Conservation (phyloP, 2,113 vertebrate genomes). For the Ciconia boyciana region DNA sequence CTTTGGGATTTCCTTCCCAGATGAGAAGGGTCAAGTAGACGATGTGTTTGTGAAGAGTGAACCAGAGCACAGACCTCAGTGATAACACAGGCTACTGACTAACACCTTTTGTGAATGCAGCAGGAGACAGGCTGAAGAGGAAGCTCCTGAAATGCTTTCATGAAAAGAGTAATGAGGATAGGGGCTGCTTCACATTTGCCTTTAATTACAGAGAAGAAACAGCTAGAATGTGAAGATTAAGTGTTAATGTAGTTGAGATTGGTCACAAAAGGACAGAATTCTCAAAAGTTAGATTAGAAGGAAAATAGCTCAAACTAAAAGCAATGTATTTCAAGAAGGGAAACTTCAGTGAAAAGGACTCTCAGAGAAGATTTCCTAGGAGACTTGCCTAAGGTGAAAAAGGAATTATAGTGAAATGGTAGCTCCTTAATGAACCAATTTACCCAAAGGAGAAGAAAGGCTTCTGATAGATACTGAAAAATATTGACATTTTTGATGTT, state of each 20-base stretch:
- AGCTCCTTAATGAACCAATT: background rate
- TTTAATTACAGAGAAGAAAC: background rate
- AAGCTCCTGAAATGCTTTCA: background rate
- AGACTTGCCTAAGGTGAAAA: background rate
- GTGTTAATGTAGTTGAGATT: background rate
- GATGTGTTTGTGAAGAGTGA: background rate
- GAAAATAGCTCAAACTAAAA: background rate
- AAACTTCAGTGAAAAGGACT: background rate
- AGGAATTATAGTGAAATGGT: background rate
- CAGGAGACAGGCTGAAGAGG: background rate
- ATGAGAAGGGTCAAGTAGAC: background rate
- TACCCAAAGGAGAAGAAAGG: background rate
- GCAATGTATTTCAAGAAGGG: background rate
- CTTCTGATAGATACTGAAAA: background rate
- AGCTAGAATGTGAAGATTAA: background rate
- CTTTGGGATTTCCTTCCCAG: background rate
- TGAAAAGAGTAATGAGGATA: background rate
- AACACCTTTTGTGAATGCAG: background rate
- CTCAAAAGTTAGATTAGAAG: background rate
- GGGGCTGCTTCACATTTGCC: background rate
- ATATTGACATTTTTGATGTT: background rate
- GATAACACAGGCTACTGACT: background rate
- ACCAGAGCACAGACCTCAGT: background rate
- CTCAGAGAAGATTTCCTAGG: background rate
- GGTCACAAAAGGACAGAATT: background rate